phyloP scores from a whole-genome alignment of 2,888 invertebrate genomes.

The Pandemis heparana region DNA sequence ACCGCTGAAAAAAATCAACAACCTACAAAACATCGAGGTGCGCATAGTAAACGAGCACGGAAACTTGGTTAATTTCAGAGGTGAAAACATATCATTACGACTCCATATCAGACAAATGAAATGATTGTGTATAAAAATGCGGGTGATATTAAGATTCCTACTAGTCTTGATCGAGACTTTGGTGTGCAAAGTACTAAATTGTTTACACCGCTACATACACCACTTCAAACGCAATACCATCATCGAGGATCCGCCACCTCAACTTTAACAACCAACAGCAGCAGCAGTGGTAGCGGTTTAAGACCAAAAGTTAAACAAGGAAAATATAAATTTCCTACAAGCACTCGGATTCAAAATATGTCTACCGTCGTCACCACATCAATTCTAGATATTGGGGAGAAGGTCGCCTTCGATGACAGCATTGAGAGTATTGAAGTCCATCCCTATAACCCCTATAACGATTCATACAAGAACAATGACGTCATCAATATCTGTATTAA shows the following conservation, averaged over 20 bases:
- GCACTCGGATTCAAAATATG: no score
- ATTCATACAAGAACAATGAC: constrained; percentile 26
- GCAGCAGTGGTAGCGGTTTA: no score
- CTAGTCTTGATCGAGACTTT: neutral
- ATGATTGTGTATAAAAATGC: constrained; percentile 29
- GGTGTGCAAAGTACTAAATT: neutral
- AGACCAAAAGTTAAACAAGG: no score
- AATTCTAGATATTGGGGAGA: constrained; percentile 31
- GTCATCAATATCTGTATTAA: constrained; percentile 3
- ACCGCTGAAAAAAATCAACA: neutral
- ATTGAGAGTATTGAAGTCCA: constrained; percentile 41
- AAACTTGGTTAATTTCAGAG: no score
- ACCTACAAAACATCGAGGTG: no score
- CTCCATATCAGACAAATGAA: constrained; percentile 23
- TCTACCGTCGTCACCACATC: neutral
- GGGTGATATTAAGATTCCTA: neutral
- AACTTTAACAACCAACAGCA: no score
- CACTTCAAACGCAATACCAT: no score
- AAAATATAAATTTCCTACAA: no score
- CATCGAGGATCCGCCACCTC: no score
- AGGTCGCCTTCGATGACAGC: constrained; percentile 19
- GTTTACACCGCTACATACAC: neutral
- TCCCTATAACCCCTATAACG: constrained; percentile 35
- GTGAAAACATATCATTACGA: constrained; percentile 11
- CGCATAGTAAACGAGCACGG: no score